phyloP scores from a whole-genome alignment of 2,888 invertebrate genomes.

The Drosophila hamatofila region DNA sequence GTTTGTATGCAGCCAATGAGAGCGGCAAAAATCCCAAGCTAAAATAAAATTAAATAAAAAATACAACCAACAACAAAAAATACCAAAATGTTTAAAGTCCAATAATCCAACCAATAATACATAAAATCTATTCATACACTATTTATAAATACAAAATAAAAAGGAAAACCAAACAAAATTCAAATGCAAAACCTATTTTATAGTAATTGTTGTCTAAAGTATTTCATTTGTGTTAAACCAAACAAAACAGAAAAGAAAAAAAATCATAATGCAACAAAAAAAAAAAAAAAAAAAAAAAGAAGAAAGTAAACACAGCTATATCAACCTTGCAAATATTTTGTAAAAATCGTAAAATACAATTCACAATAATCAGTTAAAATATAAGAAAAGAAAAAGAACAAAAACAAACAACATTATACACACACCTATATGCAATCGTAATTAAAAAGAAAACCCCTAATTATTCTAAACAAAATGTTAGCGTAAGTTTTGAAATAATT shows the following conservation, averaged over 20 bases:
- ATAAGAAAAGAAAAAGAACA: conserved; percentile 39
- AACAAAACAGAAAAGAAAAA: conserved; percentile 15
- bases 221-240: conserved; percentile 57
- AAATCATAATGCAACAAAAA: conserved; percentile 21
- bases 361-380: conserved; percentile 46
- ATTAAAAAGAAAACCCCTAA: conserved; percentile 50
- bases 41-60: conserved; percentile 4
- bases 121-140: conserved; percentile 61
- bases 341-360: conserved; percentile 53
- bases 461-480: conserved; percentile 71
- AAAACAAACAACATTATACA: conserved; percentile 52
- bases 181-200: conserved; percentile 55
- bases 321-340: conserved; percentile 47
- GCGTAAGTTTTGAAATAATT: conserved; percentile 71
- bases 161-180: conserved; percentile 45
- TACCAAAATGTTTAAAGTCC: conserved; percentile 63
- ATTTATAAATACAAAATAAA: conserved; percentile 47
- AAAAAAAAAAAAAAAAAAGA: conserved; percentile 25
- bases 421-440: conserved; percentile 39
- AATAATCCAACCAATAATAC: conserved; percentile 72
- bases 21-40: conserved; percentile 41
- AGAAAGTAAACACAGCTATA: conserved; percentile 27
- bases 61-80: conserved; percentile 33
- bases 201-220: conserved; percentile 54
- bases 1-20: conserved; percentile 37